Conservation (phyloP, 2,797 vertebrate genomes). For the Coccyzus lansbergi region DNA sequence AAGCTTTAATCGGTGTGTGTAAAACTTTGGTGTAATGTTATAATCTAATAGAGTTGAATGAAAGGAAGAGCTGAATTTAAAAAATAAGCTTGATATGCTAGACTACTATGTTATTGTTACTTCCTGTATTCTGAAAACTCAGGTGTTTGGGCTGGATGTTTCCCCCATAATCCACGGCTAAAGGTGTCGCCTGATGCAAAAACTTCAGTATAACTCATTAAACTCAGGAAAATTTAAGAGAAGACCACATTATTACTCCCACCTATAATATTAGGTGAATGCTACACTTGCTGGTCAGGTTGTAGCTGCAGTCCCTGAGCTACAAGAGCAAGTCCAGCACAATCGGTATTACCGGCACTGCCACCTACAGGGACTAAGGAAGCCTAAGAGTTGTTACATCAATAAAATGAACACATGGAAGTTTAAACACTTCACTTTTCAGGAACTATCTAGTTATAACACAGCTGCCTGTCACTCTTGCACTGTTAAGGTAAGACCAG, state of each 20-base stretch:
- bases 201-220: background rate
- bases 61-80: no score
- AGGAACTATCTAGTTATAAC: background rate
- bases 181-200: background rate
- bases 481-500: background rate
- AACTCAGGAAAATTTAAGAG: background rate
- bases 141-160: background rate
- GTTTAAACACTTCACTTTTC: background rate
- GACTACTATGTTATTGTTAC: no score
- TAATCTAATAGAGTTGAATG: no score
- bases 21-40: no score
- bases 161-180: background rate
- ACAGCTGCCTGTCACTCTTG: background rate
- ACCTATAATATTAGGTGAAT: background rate
- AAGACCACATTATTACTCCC: background rate
- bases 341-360: background rate
- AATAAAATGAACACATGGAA: background rate
- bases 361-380: background rate
- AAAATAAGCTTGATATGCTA: no score
- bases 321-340: background rate
- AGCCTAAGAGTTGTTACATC: background rate
- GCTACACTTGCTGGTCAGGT: background rate
- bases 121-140: background rate
- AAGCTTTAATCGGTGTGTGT: no score
- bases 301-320: accelerated